A percentile compares a stretch with the other conserved stretches of the same genome.
Evolutionary conservation across 2,797 vertebrate genomes (phyloP).

Genomic region (Phaenicophaeus curvirostris): DNA sequence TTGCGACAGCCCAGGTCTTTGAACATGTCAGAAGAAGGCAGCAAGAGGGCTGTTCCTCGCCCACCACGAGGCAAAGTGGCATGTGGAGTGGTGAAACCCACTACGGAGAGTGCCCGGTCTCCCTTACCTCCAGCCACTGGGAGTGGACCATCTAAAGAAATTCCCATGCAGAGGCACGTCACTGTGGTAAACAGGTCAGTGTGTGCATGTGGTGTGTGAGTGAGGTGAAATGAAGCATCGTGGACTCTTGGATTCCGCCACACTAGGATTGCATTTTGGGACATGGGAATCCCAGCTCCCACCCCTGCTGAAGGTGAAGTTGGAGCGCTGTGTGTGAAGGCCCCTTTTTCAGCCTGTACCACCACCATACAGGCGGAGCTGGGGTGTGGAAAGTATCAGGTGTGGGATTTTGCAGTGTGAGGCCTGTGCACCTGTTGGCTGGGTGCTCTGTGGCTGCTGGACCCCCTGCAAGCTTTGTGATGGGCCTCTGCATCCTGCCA

Average conservation of each 20-base stretch:
- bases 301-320: no score
- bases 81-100: not conserved
- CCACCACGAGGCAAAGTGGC: conserved; percentile 34
- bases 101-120: conserved; percentile 52
- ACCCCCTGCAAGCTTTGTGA: not conserved
- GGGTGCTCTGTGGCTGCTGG: not conserved
- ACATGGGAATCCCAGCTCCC: rapidly evolving
- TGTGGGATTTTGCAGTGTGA: not conserved
- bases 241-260: not conserved
- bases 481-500: no score
- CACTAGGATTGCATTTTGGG: not conserved
- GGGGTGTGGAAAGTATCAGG: not conserved
- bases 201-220: rapidly evolving
- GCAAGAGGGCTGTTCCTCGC: conserved; percentile 21
- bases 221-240: not conserved
- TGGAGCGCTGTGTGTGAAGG: no score
- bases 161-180: conserved; percentile 70
- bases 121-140: conserved; percentile 39
- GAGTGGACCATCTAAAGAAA: conserved; percentile 63
- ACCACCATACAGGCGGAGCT: not conserved
- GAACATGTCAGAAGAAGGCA: conserved; percentile 54
- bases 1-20: conserved; percentile 84
- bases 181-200: conserved; percentile 64
- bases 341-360: no score
- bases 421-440: not conserved